These are phyloP conservation scores for Drosophila oshimai DNA, from an alignment of 1,140 invertebrate species.

Conservation along the genomic window DNA sequence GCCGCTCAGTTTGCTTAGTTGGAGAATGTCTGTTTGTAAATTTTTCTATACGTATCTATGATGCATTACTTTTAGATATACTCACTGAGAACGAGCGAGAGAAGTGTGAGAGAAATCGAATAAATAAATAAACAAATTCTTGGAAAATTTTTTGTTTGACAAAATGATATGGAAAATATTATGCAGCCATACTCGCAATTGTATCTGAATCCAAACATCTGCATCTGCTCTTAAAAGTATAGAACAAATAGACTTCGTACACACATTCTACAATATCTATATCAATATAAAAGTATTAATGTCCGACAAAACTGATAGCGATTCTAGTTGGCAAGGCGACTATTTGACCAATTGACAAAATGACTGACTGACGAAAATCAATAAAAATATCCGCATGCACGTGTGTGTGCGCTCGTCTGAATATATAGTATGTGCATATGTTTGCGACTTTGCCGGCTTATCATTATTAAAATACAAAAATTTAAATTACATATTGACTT, in stretches of 20 bases:
- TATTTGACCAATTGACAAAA: conserved; percentile 31
- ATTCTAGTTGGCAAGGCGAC: conserved; percentile 33
- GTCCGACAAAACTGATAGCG: conserved; percentile 36
- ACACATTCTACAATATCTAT: conserved; percentile 6
- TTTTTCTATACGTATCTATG: conserved; percentile 13
- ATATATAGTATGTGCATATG: background rate
- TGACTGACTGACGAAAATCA: conserved; percentile 47
- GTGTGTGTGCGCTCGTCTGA: background rate
- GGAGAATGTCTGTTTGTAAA: conserved; percentile 22
- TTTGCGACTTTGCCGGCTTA: conserved; percentile 61
- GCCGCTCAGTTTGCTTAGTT: conserved; percentile 19
- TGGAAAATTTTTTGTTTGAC: background rate
- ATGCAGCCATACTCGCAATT: conserved; percentile 2
- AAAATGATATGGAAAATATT: background rate
- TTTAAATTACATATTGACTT: conserved; percentile 77
- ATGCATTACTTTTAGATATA: conserved; percentile 36
- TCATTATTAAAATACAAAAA: conserved; percentile 73
- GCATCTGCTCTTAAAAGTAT: conserved; percentile 8
- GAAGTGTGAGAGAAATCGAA: background rate
- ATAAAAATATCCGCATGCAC: conserved; percentile 27
- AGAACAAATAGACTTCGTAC: conserved; percentile 1
- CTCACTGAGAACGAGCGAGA: background rate
- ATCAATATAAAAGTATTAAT: conserved; percentile 44
- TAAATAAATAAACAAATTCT: conserved; percentile 29
- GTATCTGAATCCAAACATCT: conserved; percentile 10